A percentile compares a stretch with the other conserved stretches of the same genome.
phyloP scores from a whole-genome alignment of 2,888 invertebrate species.

The Helobdella robusta region DNA sequence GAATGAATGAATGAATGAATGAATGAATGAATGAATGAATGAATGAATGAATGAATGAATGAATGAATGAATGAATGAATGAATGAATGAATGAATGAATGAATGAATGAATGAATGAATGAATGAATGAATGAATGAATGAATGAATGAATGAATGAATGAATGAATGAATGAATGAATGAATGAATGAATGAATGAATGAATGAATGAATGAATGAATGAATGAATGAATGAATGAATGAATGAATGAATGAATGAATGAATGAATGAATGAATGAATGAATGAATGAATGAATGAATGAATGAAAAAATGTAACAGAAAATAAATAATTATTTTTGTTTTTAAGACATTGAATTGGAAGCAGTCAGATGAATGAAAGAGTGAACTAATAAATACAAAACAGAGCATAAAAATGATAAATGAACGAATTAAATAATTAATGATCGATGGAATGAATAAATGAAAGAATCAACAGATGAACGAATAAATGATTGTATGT shows the following conservation, averaged over 20 bases:
- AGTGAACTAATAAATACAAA: too few relatives aligned
- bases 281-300: not conserved
- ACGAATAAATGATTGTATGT: too few relatives aligned
- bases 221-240: slow-evolving; percentile 2
- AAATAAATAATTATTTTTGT: too few relatives aligned
- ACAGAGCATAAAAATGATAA: too few relatives aligned
- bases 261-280: not conserved
- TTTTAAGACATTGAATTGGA: too few relatives aligned
- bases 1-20: slow-evolving; percentile 8
- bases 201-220: not conserved
- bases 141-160: not conserved
- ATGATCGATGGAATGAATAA: too few relatives aligned
- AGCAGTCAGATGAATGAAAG: too few relatives aligned
- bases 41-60: slow-evolving; percentile 8
- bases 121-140: not conserved
- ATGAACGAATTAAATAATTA: too few relatives aligned
- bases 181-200: not conserved
- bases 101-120: slow-evolving; percentile 3
- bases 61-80: not conserved
- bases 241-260: not conserved
- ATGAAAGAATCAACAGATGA: too few relatives aligned
- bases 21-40: slow-evolving; percentile 8
- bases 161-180: not conserved
- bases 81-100: not conserved
- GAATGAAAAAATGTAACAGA: not conserved